Evolutionary conservation across 2,888 invertebrate genomes (phyloP).

Genomic region (Eurytoma californica): DNA sequence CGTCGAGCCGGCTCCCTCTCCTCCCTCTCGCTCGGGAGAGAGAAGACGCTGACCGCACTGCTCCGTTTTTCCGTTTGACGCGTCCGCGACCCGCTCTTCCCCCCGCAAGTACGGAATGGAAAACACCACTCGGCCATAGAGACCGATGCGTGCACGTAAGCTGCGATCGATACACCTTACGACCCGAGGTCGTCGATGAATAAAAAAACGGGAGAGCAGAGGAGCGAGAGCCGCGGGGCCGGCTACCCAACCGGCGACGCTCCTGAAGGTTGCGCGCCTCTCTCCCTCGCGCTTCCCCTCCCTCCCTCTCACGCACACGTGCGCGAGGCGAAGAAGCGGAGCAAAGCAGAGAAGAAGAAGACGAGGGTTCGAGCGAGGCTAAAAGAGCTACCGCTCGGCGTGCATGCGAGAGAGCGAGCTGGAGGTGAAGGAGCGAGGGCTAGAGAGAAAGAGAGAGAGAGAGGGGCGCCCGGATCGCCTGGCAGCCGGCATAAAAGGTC

Average conservation of each 20-base stretch:
- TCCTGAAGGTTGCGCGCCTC: background rate
- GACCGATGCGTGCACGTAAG: too few species aligned
- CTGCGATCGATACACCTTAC: too few species aligned
- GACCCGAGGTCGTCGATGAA: too few species aligned
- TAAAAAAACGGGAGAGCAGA: background rate
- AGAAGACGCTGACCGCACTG: too few species aligned
- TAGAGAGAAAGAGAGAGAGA: conserved; percentile 46
- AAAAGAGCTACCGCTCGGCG: conserved; percentile 29
- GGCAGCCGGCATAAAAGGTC: conserved; percentile 72
- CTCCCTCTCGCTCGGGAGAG: background rate
- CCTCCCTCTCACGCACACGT: conserved; percentile 17
- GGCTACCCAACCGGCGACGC: background rate
- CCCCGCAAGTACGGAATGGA: too few species aligned
- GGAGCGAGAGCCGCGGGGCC: conserved; percentile 3
- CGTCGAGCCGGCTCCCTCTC: conserved; percentile 13
- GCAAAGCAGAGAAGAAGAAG: conserved; percentile 57
- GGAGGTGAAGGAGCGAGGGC: background rate
- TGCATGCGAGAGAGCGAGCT: background rate
- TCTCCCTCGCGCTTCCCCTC: conserved; percentile 6
- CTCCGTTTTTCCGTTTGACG: too few species aligned
- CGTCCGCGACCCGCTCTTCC: too few species aligned
- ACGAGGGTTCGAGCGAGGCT: background rate
- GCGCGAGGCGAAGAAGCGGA: conserved; percentile 55
- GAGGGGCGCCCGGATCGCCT: conserved; percentile 64
- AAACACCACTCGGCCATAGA: too few species aligned